Conservation (phyloP, 2,888 invertebrate species). For the Tetragonula carbonaria region DNA sequence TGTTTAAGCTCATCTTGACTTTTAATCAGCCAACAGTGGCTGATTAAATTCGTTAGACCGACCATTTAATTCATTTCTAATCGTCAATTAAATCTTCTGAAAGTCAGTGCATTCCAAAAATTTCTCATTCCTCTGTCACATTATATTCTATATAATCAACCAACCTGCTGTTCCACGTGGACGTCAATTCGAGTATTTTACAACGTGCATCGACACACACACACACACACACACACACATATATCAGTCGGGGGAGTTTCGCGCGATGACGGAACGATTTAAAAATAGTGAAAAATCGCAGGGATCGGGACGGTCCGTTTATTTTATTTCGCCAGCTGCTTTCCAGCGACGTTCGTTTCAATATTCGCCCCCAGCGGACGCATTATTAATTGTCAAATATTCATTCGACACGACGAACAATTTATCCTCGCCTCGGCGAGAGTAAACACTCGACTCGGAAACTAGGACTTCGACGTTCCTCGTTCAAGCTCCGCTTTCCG, state of each 20-base stretch:
- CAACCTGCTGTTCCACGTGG: too few relatives aligned
- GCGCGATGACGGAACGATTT: neutral
- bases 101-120: too few relatives aligned
- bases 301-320: conserved; percentile 4
- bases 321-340: neutral
- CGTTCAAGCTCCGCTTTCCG: conserved; percentile 16
- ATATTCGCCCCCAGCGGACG: neutral
- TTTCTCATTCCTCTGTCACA: too few relatives aligned
- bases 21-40: too few relatives aligned
- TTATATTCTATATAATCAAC: neutral
- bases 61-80: too few relatives aligned
- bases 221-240: too few relatives aligned
- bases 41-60: too few relatives aligned
- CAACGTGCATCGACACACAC: neutral
- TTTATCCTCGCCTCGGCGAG: conserved; percentile 7
- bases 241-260: too few relatives aligned
- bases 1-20: too few relatives aligned
- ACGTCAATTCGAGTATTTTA: neutral
- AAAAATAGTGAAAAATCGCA: neutral
- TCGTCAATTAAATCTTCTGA: too few relatives aligned
- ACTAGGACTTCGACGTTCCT: neutral
- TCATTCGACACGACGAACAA: conserved; percentile 29
- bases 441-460: conserved; percentile 14
- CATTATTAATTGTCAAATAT: conserved; percentile 39
- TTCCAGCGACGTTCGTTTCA: neutral